phyloP scores from a whole-genome alignment of 2,113 vertebrate species.

The Catharus fuscescens region DNA sequence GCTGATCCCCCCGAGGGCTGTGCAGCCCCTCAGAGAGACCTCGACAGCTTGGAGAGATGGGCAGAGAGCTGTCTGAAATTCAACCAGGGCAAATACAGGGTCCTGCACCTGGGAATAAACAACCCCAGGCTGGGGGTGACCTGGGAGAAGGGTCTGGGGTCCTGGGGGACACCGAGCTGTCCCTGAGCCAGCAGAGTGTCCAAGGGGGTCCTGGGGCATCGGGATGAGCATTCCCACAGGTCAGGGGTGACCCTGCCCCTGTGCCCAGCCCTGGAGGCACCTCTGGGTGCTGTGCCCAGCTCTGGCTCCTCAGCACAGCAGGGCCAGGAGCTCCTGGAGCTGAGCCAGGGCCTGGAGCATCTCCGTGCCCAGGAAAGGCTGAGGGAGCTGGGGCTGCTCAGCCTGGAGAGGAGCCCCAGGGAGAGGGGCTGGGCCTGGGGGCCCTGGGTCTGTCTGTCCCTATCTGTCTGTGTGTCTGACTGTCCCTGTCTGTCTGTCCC shows the following conservation, averaged over 20 bases:
- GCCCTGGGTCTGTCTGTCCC: too few species aligned
- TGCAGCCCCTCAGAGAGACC: neutral
- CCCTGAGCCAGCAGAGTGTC: neutral
- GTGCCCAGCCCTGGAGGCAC: neutral
- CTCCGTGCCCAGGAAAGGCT: neutral
- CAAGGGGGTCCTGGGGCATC: rapidly evolving
- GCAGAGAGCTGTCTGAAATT: neutral
- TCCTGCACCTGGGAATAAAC: neutral
- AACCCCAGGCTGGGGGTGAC: neutral
- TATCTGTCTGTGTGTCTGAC: too few species aligned
- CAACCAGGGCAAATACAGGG: neutral
- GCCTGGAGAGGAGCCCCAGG: neutral
- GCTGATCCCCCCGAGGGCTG: neutral
- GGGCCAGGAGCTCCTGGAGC: neutral
- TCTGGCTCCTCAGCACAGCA: neutral
- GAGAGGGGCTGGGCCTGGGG: too few species aligned
- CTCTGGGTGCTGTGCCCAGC: neutral
- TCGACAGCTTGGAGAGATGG: rapidly evolving
- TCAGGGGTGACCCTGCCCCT: neutral
- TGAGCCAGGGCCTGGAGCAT: neutral
- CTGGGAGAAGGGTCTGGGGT: neutral
- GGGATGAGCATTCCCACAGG: neutral
- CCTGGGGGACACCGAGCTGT: neutral
- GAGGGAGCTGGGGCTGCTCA: neutral
- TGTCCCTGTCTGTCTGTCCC: too few species aligned